Evolutionary conservation across 2,113 vertebrate genomes (phyloP).

Genomic region (Hoplias malabaricus): DNA sequence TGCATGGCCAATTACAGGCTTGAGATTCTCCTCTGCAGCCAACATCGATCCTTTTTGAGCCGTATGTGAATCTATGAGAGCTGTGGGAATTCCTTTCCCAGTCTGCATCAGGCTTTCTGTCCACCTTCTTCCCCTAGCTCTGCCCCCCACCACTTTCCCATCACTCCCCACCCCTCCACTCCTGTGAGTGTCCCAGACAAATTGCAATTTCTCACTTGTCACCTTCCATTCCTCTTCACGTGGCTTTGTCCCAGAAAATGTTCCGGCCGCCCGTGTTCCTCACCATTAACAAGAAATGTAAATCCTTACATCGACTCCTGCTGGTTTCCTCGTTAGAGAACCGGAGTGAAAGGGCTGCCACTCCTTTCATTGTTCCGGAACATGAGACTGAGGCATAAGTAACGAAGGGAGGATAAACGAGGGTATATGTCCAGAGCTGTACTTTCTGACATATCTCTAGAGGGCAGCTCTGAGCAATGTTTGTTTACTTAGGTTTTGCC

Average conservation of each 20-base stretch:
- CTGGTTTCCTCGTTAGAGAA: background rate
- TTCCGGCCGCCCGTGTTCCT: background rate
- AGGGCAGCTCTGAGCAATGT: too few species aligned
- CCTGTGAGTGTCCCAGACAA: conserved; percentile 17
- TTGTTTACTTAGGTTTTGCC: too few species aligned
- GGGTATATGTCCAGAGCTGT: too few species aligned
- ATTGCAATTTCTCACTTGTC: conserved; percentile 36
- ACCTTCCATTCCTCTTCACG: background rate
- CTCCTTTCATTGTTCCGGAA: background rate
- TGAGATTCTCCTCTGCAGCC: background rate
- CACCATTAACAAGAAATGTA: background rate
- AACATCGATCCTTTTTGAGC: background rate
- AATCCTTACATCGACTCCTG: background rate
- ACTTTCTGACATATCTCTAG: too few species aligned
- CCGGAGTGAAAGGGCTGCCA: background rate
- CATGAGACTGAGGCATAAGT: background rate
- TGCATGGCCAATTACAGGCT: background rate
- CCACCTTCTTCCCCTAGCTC: too few species aligned
- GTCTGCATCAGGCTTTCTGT: background rate
- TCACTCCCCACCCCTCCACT: background rate
- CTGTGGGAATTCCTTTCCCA: background rate
- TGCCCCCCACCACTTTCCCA: background rate
- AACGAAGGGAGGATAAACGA: rapidly evolving
- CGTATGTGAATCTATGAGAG: background rate
- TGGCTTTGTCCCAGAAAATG: background rate